These are phyloP conservation scores for Nothura maculosa DNA, from an alignment of 2,797 vertebrate species.

Conservation along the genomic window DNA sequence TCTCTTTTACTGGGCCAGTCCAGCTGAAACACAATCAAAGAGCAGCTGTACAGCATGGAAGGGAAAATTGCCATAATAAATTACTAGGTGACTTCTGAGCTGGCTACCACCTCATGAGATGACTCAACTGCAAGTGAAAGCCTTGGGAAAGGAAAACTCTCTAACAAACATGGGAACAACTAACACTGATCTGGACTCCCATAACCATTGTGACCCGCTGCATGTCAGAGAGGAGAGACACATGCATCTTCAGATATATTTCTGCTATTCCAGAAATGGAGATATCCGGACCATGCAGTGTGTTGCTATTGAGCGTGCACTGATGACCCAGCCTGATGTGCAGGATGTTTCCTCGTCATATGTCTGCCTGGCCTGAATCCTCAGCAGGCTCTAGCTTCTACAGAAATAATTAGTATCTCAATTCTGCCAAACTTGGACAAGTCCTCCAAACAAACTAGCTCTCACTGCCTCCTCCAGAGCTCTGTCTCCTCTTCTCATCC, in stretches of 20 bases:
- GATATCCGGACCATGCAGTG: conserved; percentile 51
- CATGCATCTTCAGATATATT: not conserved
- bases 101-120: not conserved
- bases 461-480: conserved; percentile 37
- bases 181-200: not conserved
- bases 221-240: not conserved
- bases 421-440: conserved; percentile 52
- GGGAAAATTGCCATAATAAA: not conserved
- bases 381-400: conserved; percentile 45
- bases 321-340: not conserved
- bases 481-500: not conserved
- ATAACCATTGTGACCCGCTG: not conserved
- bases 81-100: not conserved
- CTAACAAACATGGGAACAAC: not conserved
- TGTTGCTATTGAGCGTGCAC: not conserved
- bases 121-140: not conserved
- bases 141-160: not conserved
- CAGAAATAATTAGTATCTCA: conserved; percentile 54
- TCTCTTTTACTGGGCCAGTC: not conserved
- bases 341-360: conserved; percentile 64
- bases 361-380: conserved; percentile 36
- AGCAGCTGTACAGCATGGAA: not conserved
- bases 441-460: conserved; percentile 57
- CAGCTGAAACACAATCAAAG: not conserved
- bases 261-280: not conserved